Conservation (phyloP, 2,888 invertebrate species). For the Apodemia zela region DNA sequence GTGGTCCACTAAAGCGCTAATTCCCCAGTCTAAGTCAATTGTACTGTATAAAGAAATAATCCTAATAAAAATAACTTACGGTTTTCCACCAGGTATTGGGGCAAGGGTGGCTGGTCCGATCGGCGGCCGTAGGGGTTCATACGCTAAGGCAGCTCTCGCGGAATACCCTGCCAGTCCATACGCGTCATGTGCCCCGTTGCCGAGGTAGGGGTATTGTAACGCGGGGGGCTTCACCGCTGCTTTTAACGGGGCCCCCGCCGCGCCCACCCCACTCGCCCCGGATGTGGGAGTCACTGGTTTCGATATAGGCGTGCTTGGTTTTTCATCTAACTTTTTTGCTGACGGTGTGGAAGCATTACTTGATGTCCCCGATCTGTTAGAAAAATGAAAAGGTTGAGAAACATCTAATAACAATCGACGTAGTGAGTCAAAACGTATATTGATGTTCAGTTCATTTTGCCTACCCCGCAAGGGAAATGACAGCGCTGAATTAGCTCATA, state of each 20-base stretch:
- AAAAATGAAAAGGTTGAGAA: background rate
- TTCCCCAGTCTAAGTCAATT: too few relatives aligned
- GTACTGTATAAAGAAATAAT: too few relatives aligned
- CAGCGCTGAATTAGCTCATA: too few relatives aligned
- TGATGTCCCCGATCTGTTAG: constrained; percentile 88
- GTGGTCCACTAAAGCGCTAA: too few relatives aligned
- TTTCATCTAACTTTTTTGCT: constrained; percentile 92
- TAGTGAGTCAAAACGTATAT: too few relatives aligned
- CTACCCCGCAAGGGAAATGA: background rate
- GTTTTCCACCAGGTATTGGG: constrained; percentile 90
- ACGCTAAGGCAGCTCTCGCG: constrained; percentile 71
- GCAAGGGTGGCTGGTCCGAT: constrained; percentile 81
- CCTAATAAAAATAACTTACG: constrained; percentile 81
- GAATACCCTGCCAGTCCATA: constrained; percentile 74
- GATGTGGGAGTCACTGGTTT: constrained; percentile 93
- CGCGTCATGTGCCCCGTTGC: constrained; percentile 72
- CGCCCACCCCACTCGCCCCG: constrained; percentile 81
- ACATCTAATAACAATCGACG: background rate
- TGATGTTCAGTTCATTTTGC: too few relatives aligned
- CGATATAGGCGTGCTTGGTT: constrained; percentile 94
- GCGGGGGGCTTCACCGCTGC: constrained; percentile 81
- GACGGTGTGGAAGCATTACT: constrained; percentile 95
- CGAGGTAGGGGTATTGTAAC: constrained; percentile 83
- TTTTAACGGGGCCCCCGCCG: constrained; percentile 78
- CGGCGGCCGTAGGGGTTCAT: constrained; percentile 72